Conservation (phyloP, 2,113 vertebrate genomes). For the Brienomyrus brachyistius region DNA sequence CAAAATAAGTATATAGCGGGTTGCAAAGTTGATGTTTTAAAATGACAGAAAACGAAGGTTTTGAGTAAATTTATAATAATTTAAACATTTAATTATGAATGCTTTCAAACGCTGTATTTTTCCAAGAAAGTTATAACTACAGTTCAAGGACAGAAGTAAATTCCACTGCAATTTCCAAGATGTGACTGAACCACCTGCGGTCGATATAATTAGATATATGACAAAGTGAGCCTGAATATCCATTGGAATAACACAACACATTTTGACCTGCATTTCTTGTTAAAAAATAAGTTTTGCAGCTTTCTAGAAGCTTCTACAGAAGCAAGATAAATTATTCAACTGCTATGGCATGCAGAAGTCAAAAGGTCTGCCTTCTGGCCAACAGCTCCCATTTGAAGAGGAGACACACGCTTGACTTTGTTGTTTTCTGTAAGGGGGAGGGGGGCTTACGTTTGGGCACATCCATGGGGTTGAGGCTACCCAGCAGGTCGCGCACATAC, state of each 20-base stretch:
- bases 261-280: neutral
- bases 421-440: neutral
- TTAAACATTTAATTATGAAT: neutral
- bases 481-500: slow-evolving; percentile 80
- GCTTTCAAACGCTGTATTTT: neutral
- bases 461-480: slow-evolving; percentile 88
- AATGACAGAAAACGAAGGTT: neutral
- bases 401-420: neutral
- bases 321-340: neutral
- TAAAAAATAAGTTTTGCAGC: neutral
- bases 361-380: neutral
- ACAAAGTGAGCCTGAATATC: neutral
- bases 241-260: neutral
- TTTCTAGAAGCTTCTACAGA: neutral
- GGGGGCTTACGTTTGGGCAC: slow-evolving; percentile 78
- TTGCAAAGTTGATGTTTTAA: neutral
- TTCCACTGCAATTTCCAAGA: neutral
- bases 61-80: neutral
- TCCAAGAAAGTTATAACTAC: neutral
- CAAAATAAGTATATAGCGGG: neutral
- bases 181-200: neutral
- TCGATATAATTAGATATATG: neutral
- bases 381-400: neutral
- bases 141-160: neutral
- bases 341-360: neutral